These are phyloP conservation scores for Hipposideros larvatus DNA, from an alignment of 2,797 vertebrate genomes.

Conservation along the genomic window DNA sequence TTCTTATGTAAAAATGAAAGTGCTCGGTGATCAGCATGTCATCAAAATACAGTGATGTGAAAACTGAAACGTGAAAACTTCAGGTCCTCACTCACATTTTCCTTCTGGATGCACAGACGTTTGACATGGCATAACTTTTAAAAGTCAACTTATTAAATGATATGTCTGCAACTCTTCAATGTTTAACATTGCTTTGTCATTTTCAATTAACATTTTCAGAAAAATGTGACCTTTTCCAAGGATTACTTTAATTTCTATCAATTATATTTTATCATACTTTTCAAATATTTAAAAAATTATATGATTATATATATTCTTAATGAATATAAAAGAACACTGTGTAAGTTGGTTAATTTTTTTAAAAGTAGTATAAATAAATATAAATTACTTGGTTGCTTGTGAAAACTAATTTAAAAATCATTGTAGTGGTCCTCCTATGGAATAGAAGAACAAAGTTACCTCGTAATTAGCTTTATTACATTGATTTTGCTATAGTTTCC, in stretches of 20 bases:
- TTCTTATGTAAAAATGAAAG: neutral
- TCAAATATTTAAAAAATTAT: neutral
- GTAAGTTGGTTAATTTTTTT: neutral
- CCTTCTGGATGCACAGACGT: neutral
- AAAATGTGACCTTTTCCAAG: neutral
- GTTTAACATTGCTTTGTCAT: neutral
- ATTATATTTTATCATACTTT: neutral
- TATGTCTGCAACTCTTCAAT: neutral
- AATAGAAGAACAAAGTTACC: neutral
- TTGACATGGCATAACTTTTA: neutral
- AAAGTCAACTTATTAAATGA: neutral
- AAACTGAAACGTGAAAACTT: neutral
- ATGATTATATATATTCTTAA: neutral
- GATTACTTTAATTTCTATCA: conserved; percentile 10
- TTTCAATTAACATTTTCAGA: conserved; percentile 21
- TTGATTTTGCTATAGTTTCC: neutral
- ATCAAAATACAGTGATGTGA: neutral
- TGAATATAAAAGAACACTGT: neutral
- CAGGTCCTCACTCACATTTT: neutral
- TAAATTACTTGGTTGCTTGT: neutral
- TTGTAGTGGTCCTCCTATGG: neutral
- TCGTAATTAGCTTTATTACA: neutral
- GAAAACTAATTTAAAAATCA: conserved; percentile 54
- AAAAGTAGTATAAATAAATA: conserved; percentile 36
- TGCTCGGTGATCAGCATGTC: neutral